These are phyloP conservation scores for Pseudomyrmex cubaensis DNA, from an alignment of 1,140 invertebrate genomes.

Conservation along the genomic window DNA sequence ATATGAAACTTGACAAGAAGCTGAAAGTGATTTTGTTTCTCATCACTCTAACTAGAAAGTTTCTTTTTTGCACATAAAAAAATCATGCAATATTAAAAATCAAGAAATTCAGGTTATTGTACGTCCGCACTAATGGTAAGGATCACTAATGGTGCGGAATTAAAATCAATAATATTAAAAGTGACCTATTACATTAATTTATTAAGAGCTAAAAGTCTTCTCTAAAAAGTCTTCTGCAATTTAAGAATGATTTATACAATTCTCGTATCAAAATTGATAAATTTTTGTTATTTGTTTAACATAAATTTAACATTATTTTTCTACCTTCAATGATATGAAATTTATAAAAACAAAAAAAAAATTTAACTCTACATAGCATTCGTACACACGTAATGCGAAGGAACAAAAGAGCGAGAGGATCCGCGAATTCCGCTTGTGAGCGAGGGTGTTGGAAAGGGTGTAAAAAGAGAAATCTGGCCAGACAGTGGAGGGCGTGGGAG, in stretches of 20 bases:
- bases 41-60: not conserved
- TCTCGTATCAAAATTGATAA: no score
- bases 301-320: no score
- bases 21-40: not conserved
- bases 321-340: not conserved
- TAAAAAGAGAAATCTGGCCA: constrained; percentile 74
- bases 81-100: not conserved
- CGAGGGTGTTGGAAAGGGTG: constrained; percentile 45
- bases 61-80: not conserved
- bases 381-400: constrained; percentile 57
- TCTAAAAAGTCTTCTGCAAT: not conserved
- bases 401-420: constrained; percentile 34
- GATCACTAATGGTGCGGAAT: not conserved
- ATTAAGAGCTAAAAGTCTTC: no score
- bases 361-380: constrained; percentile 72
- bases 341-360: constrained; percentile 33
- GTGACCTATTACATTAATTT: constrained; percentile 28
- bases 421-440: not conserved
- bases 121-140: not conserved
- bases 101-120: not conserved
- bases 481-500: constrained; percentile 82
- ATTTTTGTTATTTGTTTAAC: no score
- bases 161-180: constrained; percentile 32
- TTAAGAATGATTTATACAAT: no score
- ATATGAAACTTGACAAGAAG: not conserved